Base-by-base conservation (phyloP, 2,888 invertebrate genomes). In the Rhagonycha fulva region DNA sequence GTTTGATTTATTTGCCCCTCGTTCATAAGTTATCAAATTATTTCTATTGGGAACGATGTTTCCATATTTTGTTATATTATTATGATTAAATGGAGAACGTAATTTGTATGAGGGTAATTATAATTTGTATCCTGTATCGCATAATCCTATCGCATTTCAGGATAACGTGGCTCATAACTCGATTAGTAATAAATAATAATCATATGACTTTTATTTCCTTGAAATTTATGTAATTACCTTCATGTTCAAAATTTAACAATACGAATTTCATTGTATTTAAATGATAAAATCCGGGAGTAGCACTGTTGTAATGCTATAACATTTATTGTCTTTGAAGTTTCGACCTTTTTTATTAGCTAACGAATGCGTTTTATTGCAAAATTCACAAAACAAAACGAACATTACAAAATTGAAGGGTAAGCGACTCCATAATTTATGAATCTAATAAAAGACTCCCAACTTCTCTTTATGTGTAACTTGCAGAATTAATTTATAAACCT, bases 401-500 rank as follows among this genome's bases (percentile, higher is more conserved):
- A 66, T 66, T 23, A 47, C 47, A 47, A 47, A 47, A 47, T 47
- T 66, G 26, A 66, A 66, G 23, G 19, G 63, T 26, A 66, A 26
- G 23, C 26, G 24, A 60, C 62, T 68, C 62, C 72, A 68, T 72
- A 60, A 72, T 67, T 62, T 28, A 68, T 68, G 47, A 72, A 62
- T 68, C 68, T 68, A 72, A 67, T 47, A 68, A 72, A 72, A 74
- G 69, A 74, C 24, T 63, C 32, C 70, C 67, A 32, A 70, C 62
- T 69, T 68, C 68, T 75, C 62, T 28, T 68, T 71, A 61, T 71
- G 66, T 72, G 69, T 72, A 69, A 69, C 68, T 72, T 68, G 68
- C 71, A 74, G 74, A 76, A 76, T 76, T 72, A 76, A 76, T 75
- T 75, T 75, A 75, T 69, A 74, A 77, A 72, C 69, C 63, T 70